Evolutionary conservation across 2,888 invertebrate species (phyloP).

Genomic region (Carterocephalus palaemon): DNA sequence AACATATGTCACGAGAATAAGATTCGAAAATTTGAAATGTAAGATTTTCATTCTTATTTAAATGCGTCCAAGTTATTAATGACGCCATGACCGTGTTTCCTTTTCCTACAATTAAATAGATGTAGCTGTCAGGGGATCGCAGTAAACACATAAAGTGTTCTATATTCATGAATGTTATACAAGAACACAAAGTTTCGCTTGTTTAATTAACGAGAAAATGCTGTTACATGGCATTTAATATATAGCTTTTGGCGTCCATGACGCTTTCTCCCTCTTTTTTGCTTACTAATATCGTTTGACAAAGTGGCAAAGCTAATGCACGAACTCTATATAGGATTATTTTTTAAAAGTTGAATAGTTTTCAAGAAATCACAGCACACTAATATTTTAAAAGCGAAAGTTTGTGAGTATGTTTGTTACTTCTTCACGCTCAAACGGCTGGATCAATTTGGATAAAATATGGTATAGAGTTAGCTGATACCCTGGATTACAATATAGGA

Average conservation of each 20-base stretch:
- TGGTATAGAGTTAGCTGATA: no score
- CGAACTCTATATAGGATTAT: no score
- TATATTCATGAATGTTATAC: conserved; percentile 15
- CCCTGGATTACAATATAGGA: no score
- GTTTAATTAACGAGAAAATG: not conserved
- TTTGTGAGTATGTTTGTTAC: no score
- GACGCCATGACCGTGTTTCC: conserved; percentile 12
- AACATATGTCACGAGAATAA: no score
- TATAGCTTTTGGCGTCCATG: not conserved
- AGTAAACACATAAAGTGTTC: conserved; percentile 6
- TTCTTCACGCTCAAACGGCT: no score
- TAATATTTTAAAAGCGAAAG: no score
- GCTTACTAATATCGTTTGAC: not conserved
- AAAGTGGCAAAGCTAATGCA: not conserved
- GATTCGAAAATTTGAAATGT: no score
- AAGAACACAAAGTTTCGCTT: conserved; percentile 1
- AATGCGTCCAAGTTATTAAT: conserved; percentile 17
- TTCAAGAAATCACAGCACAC: no score
- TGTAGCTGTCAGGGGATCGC: conserved; percentile 1
- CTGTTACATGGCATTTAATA: conserved; percentile 11
- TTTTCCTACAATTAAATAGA: conserved; percentile 8
- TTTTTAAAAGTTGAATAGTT: no score
- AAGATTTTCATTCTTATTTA: no score
- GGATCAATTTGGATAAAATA: no score
- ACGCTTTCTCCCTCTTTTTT: not conserved